These are phyloP conservation scores for Caenorhabditis virilis DNA, from an alignment of 2,888 invertebrate species.

Conservation along the genomic window DNA sequence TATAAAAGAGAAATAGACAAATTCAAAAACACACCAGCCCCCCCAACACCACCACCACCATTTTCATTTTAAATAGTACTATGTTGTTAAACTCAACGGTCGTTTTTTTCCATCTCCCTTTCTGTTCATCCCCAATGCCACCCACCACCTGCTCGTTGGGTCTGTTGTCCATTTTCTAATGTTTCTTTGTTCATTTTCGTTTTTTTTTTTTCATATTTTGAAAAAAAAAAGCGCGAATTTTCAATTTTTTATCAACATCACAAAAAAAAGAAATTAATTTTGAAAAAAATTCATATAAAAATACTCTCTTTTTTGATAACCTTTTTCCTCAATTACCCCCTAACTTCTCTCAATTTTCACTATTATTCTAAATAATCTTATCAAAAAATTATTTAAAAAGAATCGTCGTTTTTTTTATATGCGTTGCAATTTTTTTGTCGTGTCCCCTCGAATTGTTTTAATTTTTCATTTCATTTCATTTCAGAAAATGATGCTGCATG, in stretches of 20 bases:
- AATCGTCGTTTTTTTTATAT: neutral
- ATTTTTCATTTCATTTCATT: no score
- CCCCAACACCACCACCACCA: neutral
- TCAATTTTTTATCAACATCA: no score
- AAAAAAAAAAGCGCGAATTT: no score
- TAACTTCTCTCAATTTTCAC: neutral
- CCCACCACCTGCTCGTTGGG: neutral
- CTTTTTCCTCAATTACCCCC: no score
- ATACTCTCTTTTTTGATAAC: no score
- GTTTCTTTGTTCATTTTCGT: neutral
- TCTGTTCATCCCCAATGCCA: neutral
- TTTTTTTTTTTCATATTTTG: neutral
- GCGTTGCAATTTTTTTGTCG: neutral
- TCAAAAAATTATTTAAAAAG: neutral
- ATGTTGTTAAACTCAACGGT: neutral
- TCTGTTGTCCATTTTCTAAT: neutral
- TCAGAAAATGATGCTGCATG: conserved; percentile 3
- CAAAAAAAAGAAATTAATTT: no score
- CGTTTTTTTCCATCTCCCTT: neutral
- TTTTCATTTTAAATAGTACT: neutral
- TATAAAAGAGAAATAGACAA: conserved; percentile 4
- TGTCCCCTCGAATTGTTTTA: neutral
- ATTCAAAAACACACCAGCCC: neutral
- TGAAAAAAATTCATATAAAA: no score
- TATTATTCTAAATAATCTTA: neutral